Base-by-base conservation (phyloP, 2,113 vertebrate species). In the Numenius arquata region DNA sequence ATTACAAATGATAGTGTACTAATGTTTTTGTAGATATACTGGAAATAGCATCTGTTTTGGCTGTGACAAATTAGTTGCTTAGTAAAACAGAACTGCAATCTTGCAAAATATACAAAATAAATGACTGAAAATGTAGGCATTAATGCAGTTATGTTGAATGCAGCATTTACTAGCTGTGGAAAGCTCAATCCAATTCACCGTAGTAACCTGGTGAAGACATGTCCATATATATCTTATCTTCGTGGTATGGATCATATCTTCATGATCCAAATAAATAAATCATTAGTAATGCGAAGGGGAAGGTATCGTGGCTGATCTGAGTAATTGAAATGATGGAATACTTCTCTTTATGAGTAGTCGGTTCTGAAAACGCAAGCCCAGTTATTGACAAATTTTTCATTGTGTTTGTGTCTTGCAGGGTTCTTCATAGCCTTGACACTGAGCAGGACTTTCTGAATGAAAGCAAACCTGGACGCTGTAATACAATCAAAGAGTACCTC, bases 91-190 rank as follows among this genome's bases (percentile, higher is more conserved):
- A 78, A 68, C n/a, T 76, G 20, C 29, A 23, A 0, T 18, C 55
- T 63, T 5, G 4, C 88, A 52, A 52, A 50, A 63, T 29, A 20
- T 3, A 18, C 34, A 53, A 40, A 95, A 71, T 0, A 58, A 38
- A 23, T 40, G n/a, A 27, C 50, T 89, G 59, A 40, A 84, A 74
- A 74, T n/a, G 14, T 47, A 48, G 47, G n/a, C 21, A 17, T 58
- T 58, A 13, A 34, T 8, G 30, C 10, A 29, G 21, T 7, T 34
- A 11, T 0, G 2, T 0, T 36, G 50, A 61, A 66, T 26, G 48
- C 38, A 68, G 41, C 52, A 50, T 61, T 68, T 73, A 47, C 9
- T 5, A 62, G 15, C 45, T 32, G 26, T 36, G 66, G 27, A 61
- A 52, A 86, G 29, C 63, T 73, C 72, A 66, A 23, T 27, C 29